Base-by-base conservation (phyloP, 2,113 vertebrate species). In the Pipra filicauda region DNA sequence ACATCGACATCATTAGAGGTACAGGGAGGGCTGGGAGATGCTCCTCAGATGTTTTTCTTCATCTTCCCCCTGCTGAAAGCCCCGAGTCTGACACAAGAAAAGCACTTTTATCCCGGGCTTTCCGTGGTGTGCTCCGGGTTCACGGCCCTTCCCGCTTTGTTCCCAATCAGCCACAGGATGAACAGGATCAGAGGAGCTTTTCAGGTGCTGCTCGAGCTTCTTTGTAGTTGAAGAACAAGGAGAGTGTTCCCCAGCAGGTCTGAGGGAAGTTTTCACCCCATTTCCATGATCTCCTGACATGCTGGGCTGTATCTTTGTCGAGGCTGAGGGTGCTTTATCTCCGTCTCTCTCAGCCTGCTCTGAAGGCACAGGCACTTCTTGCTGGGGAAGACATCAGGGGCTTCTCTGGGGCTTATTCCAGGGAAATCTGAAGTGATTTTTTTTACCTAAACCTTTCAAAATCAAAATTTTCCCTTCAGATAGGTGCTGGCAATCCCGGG, bases 41-140 rank as follows among this genome's bases (percentile, higher is more conserved):
- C 57, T n/a, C 33, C 33, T 23, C 11, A 30, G 24, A 14, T 5
- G 44, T 33, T 72, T 58, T 41, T 11, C 24, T 57, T 30, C 54
- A 3, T 19, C 14, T 18, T 27, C 62, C 41, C 44, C 3, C 1
- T 10, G 26, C 43, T 52, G 46, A 17, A 37, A 69, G 30, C 10
- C n/a, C 58, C 0, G 0, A 9, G 44, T 2, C 21, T 43, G 64
- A 20, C 19, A 30, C 0, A 2, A 30, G 14, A 33, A 26, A 19
- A 52, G 4, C 13, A 0, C 16, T 67, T 66, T 52, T 3, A 48
- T 48, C 35, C 69, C 3, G 12, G 58, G 31, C 14, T 77, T 28
- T 48, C 7, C 0, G 0, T 2, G 8, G 19, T 4, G 20, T 6
- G 15, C 41, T 61, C 35, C 0, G 15, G 16, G 51, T 5, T 75